Base-by-base conservation (phyloP, 2,888 invertebrate species). In the Lysandra bellargus region DNA sequence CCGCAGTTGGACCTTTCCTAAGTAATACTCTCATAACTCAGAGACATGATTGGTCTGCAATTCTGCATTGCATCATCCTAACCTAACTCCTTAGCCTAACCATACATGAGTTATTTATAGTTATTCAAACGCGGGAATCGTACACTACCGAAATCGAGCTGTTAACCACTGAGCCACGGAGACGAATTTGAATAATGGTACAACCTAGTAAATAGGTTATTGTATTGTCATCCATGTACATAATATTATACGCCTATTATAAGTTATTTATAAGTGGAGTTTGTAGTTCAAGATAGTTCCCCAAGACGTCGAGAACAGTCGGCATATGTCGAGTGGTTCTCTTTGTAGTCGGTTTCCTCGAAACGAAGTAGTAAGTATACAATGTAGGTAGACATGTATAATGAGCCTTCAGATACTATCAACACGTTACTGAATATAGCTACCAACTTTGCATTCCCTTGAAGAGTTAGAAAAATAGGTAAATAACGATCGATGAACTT, bases 231-330 rank as follows among this genome's bases (percentile, higher is more conserved):
- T 37, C 37, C 14, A 4, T 30, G 33, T 72, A 64, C 64, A 64
- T 64, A n/a, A n/a, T n/a, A 64, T 9, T 64, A 64, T 69, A 69
- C 14, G 69, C 1, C 69, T 57, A 33, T 76, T 76, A 57, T 53
- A 76, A 76, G 53, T 76, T 75, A 33, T 7, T 53, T 75, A 49
- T 44, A 53, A 76, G 76, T 76, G 57, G 53, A 76, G 76, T 76
- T 53, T 49, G 44, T 44, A 74, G 76, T 53, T 75, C 75, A 75
- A 75, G 75, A 75, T 74, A 75, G 75, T 75, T 75, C 76, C 44
- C 30, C 33, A 53, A 75, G 30, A 76, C 53, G 76, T 76, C 76
- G 53, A 53, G 76, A 49, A 53, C 76, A 76, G 76, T 33, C 76
- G 57, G 57, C 76, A 76, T 57, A 53, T 53, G 76, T 76, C 76